Evolutionary conservation across 2,888 invertebrate genomes (phyloP), one percentile per base, ranked within the genome.

Genomic region (Lasioglossum calceatum): DNA sequence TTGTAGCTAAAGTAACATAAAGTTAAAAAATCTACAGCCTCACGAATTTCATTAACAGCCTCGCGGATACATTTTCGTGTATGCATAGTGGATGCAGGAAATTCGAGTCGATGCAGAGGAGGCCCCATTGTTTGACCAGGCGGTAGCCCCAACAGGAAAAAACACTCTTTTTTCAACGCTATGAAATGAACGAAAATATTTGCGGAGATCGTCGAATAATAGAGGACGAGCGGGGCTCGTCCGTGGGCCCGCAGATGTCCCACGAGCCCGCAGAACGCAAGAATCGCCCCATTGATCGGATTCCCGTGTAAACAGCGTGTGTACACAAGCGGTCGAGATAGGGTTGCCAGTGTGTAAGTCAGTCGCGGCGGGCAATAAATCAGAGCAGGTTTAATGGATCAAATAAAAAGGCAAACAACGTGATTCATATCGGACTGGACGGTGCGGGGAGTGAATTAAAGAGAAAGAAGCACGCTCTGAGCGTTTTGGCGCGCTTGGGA

Each of bases 231-330:
- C 16, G 36, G n/a, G 39, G 10, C 10, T 19, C n/a, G 47, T n/a
- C 23, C 19, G 70, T n/a, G 14, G 70, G 70, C 36, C 27, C 44
- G 77, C 77, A 77, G 77, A 67, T 77, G 77, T 67, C 67, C 77
- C 67, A 16, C 23, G 47, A 47, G 39, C 50, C 54, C 39, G 67
- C 50, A 19, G 79, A 32, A 58, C 58, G 71, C 79, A 58, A 73
- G 72, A 72, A 73, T 73, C 54, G 58, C 75, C 64, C 74, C 75
- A 75, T 54, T 75, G 64, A 75, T 80, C 74, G 50, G 50, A 74
- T 70, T 70, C 67, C 80, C 23, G 27, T 74, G 80, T 80, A 80
- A 80, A 80, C 67, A 80, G n/a, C 27, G 42, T n/a, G 67, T 70
- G 74, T 67, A 72, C 64, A 80, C 75, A 27, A 80, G 19, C 19